Evolutionary conservation across 2,888 invertebrate species (phyloP), one percentile per base, ranked within the genome.

Genomic region (Xanthia togata): DNA sequence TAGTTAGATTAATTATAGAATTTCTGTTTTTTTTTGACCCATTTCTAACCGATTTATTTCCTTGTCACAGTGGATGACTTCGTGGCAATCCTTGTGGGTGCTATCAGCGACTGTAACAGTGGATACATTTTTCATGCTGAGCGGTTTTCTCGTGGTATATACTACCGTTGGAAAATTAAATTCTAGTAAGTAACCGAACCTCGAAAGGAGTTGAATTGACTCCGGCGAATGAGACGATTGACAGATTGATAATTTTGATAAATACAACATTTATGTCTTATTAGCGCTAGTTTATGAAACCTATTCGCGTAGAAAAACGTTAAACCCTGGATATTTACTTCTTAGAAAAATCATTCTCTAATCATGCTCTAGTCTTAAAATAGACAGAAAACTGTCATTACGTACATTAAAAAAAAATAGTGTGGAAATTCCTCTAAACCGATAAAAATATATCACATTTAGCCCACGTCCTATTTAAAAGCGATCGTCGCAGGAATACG

Each of bases 61-160:
- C 12, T 72, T 72, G 8, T 60, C 91, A 92, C 64, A 96, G 96
- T 95, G 94, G 92, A 70, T 89, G 17, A 64, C 79, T 3, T 89
- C 91, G 12, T 87, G 88, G 65, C 72, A 84, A 17, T 77, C 91
- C 78, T 92, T 94, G 90, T 97, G 90, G 97, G 93, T 87, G 86
- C 82, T 91, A 12, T 82, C 92, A 12, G 94, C 86, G 4, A 89
- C 96, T 17, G 93, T 97, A 0, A 96, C 97, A 8, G 97, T 97
- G 9, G 98, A 98, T 84, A 97, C 97, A 1, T 98, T 98, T 91
- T 97, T 97, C 88, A 87, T 91, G 72, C 79, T 95, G 53, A 93
- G 93, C 71, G 95, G 95, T 6, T 82, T 95, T 23, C 88, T 95
- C 0, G 82, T 94, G 0, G 94, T 95, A 1, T 95, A 95, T 69